Evolutionary conservation across 64 coral and sea anemone species (phyloP), one percentile per base, ranked within the genome.

Genomic region (Hydrozoanthus tunicans): DNA sequence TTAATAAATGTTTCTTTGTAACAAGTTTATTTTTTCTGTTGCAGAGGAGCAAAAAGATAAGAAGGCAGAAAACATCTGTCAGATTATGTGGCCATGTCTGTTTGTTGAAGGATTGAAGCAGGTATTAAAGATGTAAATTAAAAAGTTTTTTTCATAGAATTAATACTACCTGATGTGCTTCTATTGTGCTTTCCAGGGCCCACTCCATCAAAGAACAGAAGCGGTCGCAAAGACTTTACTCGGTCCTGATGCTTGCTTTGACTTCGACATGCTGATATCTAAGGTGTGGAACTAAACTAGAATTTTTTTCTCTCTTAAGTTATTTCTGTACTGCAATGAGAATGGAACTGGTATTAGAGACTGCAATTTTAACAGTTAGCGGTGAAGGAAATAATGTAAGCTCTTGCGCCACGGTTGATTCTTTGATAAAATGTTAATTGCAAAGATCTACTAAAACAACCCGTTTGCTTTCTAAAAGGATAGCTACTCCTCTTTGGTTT

Each of bases 251-350:
- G 64, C 78, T 56, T 51, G 52, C 4, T 91, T 91, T 82, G 90
- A 91, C 51, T 91, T 91, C 62, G 79, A 91, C 77, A 91, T 91
- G 90, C 67, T 91, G 24, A 91, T 91, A 53, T 59, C 90, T 4
- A 91, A 91, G 90, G 78, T 91, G 32, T 43, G 32, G 32, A 43
- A 43, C 32, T 43, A 43, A 43, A 43, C 32, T 43, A 43, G 32
- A 43, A 43, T 43, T 2, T 43, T 20, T 43, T 2, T 43, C 32
- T 43, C 0, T 43, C 32, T 43, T 43, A 43, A 43, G 32, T 43
- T 43, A 43, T 43, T 43, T 43, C 32, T 43, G 2, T 2, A 43
- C 32, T 43, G 32, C 32, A 43, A 43, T 43, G 32, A 43, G 0
- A 43, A 43, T 43, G 32, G 32, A 43, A 43, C 32, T 43, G 32